Conservation (phyloP, 2,888 invertebrate species). For the Napeogenes inachia region DNA sequence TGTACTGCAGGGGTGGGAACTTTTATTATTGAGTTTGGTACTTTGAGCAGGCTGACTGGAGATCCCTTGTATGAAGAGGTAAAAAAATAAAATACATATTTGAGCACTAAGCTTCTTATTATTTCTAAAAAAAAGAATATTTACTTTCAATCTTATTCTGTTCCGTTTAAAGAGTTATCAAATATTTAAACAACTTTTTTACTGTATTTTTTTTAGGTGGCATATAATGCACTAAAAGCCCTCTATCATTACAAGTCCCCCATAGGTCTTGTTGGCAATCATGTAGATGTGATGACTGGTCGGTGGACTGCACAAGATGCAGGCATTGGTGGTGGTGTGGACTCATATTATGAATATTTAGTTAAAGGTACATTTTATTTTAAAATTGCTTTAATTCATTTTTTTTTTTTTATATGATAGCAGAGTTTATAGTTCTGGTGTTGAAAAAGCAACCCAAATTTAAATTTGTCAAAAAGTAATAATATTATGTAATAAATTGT, state of each 20-base stretch:
- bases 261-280: slow-evolving; percentile 96
- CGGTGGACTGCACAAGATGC: slow-evolving; percentile 98
- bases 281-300: slow-evolving; percentile 95
- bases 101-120: too few species aligned
- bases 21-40: slow-evolving; percentile 97
- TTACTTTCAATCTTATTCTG: too few species aligned
- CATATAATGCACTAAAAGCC: slow-evolving; percentile 92
- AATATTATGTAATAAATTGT: neutral
- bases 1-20: slow-evolving; percentile 99
- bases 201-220: slow-evolving; percentile 76
- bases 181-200: neutral
- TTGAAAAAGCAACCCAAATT: too few species aligned
- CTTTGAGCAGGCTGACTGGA: slow-evolving; percentile 94
- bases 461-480: too few species aligned
- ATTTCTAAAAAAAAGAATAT: too few species aligned
- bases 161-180: too few species aligned
- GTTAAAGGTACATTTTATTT: slow-evolving; percentile 84
- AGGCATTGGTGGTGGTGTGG: slow-evolving; percentile 97
- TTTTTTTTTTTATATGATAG: neutral
- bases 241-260: slow-evolving; percentile 91
- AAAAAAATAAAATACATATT: slow-evolving; percentile 1
- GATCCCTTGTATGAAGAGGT: slow-evolving; percentile 96
- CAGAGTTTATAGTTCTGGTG: neutral
- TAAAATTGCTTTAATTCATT: neutral
- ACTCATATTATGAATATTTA: slow-evolving; percentile 98